These are phyloP conservation scores for Protaetia brevitarsis DNA, from an alignment of 1,140 invertebrate genomes.

Conservation along the genomic window DNA sequence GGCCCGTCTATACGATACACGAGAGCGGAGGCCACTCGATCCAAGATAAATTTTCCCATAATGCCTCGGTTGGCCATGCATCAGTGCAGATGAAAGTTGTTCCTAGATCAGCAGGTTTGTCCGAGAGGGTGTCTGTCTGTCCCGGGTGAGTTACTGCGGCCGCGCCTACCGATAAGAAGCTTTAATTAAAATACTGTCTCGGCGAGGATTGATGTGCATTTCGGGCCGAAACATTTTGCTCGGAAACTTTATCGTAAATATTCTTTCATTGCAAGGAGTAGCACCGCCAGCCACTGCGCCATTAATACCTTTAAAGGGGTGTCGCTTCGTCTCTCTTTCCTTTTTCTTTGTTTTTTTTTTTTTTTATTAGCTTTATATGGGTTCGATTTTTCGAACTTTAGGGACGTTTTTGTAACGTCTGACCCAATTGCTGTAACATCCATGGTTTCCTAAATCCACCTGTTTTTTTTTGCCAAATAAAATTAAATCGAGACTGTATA, in stretches of 20 bases:
- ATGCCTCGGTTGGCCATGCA: constrained; percentile 41
- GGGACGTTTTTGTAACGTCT: too few species aligned
- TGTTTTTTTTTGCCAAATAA: too few species aligned
- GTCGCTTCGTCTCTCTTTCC: too few species aligned
- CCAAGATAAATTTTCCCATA: constrained; percentile 24
- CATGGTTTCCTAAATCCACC: too few species aligned
- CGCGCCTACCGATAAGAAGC: constrained; percentile 50
- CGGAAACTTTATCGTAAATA: constrained; percentile 15
- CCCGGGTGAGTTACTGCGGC: constrained; percentile 46
- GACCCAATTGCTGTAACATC: too few species aligned
- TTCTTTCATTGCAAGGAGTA: constrained; percentile 4
- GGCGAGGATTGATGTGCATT: constrained; percentile 45
- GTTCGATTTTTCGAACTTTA: too few species aligned
- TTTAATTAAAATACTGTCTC: constrained; percentile 51
- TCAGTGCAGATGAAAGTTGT: constrained; percentile 50
- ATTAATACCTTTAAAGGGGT: too few species aligned
- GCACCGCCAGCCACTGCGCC: too few species aligned
- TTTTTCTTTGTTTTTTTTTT: too few species aligned
- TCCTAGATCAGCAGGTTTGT: constrained; percentile 50
- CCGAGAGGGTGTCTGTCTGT: constrained; percentile 44
- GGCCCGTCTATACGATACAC: constrained; percentile 5
- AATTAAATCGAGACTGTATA: too few species aligned
- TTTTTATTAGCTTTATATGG: too few species aligned
- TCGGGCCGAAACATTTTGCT: constrained; percentile 33
- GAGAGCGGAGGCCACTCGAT: constrained; percentile 16